These are phyloP conservation scores for Maniola jurtina DNA, from an alignment of 1,140 invertebrate genomes.

Conservation along the genomic window DNA sequence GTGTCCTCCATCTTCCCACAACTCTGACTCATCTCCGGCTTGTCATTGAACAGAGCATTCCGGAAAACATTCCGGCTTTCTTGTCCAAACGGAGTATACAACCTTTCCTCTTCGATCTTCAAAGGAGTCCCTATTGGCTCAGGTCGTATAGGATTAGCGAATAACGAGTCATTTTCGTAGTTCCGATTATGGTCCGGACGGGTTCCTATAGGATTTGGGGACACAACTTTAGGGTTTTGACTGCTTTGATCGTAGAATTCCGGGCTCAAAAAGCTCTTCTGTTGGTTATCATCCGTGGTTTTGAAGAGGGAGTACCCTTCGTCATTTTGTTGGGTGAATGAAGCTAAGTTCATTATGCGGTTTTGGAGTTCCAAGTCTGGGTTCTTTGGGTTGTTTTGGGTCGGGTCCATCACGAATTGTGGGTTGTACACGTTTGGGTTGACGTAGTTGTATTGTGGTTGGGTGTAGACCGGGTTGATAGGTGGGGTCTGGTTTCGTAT, in stretches of 20 bases:
- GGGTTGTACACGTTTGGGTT: constrained; percentile 52
- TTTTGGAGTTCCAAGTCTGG: constrained; percentile 52
- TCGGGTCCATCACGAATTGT: constrained; percentile 32
- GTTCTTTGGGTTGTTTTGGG: constrained; percentile 41
- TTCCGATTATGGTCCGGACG: constrained; percentile 44
- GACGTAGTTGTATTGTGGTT: constrained; percentile 52
- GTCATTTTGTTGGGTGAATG: constrained; percentile 69
- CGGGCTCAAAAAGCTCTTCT: constrained; percentile 51
- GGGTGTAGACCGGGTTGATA: constrained; percentile 39
- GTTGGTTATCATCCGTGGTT: constrained; percentile 51
- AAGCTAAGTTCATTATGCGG: constrained; percentile 60
- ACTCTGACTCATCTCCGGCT: constrained; percentile 32
- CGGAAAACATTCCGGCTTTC: constrained; percentile 68
- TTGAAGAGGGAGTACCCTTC: constrained; percentile 70
- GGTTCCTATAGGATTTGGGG: constrained; percentile 65
- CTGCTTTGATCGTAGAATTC: constrained; percentile 46
- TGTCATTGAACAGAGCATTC: constrained; percentile 64
- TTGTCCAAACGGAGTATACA: constrained; percentile 72
- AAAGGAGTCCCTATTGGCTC: constrained; percentile 71
- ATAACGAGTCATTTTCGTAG: constrained; percentile 54
- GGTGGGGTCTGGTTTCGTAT: constrained; percentile 40
- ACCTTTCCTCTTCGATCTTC: constrained; percentile 45
- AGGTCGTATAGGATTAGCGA: constrained; percentile 55
- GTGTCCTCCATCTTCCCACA: constrained; percentile 32
- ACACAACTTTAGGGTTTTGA: constrained; percentile 49